Conservation (phyloP, 2,888 invertebrate species). For the Fragum sueziense region DNA sequence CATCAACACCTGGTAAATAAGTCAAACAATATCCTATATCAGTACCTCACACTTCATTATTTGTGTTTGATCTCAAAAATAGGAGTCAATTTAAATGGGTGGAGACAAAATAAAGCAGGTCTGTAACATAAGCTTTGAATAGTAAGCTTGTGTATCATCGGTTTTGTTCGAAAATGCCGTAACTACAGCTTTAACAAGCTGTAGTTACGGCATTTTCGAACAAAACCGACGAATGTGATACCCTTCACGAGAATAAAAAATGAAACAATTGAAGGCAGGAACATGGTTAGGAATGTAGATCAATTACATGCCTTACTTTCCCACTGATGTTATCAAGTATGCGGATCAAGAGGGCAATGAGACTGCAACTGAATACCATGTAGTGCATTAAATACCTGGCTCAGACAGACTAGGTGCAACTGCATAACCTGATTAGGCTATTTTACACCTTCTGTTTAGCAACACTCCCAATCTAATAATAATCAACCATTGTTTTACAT, state of each 20-base stretch:
- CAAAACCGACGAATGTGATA: too few species aligned
- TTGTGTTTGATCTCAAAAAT: constrained; percentile 12
- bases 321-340: background rate
- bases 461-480: too few species aligned
- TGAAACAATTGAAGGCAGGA: background rate
- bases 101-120: background rate
- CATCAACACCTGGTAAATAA: constrained; percentile 18
- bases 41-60: constrained; percentile 12
- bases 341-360: background rate
- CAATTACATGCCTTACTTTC: background rate
- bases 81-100: constrained; percentile 3
- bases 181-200: too few species aligned
- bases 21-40: background rate
- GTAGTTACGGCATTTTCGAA: too few species aligned
- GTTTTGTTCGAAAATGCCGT: too few species aligned
- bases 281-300: constrained; percentile 17
- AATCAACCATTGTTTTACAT: too few species aligned
- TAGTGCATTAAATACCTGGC: background rate
- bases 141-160: background rate
- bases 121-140: constrained; percentile 8
- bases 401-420: background rate
- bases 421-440: too few species aligned
- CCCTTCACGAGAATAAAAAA: background rate
- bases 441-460: too few species aligned
- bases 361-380: background rate